Percentiles rank a stretch among this genome's conserved stretches.
Conservation (phyloP, 2,888 invertebrate genomes). For the Lycaena phlaeas region DNA sequence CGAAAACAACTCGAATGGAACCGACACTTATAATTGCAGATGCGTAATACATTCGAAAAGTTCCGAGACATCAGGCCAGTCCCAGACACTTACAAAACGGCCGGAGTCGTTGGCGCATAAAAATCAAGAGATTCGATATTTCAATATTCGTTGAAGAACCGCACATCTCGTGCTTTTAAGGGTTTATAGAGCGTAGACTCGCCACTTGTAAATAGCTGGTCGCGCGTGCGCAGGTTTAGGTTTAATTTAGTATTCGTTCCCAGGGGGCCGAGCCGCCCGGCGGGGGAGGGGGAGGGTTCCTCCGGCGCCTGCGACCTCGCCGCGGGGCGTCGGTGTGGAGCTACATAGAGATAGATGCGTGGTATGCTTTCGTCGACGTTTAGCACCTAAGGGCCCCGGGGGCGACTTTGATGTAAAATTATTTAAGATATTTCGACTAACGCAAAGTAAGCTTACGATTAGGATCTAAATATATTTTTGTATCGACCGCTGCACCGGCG, state of each 20-base stretch:
- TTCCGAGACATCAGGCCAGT: too few species aligned
- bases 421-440: constrained; percentile 5
- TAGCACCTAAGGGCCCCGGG: constrained; percentile 4
- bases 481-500: not conserved
- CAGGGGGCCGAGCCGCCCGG: too few species aligned
- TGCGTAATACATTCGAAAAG: too few species aligned
- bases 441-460: constrained; percentile 2
- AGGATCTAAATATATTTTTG: constrained; percentile 7
- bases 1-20: too few species aligned
- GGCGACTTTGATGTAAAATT: not conserved
- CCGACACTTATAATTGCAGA: too few species aligned
- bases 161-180: not conserved
- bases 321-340: not conserved
- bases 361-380: constrained; percentile 6
- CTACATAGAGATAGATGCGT: not conserved
- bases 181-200: not conserved
- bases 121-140: constrained; percentile 1
- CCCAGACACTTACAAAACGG: not conserved
- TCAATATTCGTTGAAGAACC: not conserved
- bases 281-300: too few species aligned
- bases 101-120: not conserved
- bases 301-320: too few species aligned
- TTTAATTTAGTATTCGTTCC: constrained; percentile 1
- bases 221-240: not conserved
- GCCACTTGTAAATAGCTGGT: not conserved